Percentiles rank a stretch among this genome's conserved stretches.
These are phyloP conservation scores for Phyllotis vaccarum DNA, from an alignment of 2,797 vertebrate genomes.

Conservation along the genomic window DNA sequence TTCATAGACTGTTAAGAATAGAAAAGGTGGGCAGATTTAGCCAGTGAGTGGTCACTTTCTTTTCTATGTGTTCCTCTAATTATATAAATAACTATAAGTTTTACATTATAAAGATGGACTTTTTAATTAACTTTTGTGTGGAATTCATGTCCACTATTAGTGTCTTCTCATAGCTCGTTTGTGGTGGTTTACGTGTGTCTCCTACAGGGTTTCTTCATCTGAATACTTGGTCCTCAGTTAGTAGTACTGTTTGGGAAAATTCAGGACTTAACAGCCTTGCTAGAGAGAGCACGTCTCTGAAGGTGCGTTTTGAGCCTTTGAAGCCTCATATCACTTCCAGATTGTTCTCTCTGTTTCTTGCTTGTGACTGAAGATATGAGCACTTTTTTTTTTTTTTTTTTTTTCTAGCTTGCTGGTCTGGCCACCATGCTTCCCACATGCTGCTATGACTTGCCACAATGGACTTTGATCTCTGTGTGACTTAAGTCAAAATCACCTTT, in stretches of 20 bases:
- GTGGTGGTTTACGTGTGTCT: background rate
- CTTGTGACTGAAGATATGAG: background rate
- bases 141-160: background rate
- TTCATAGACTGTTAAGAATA: no score
- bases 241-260: background rate
- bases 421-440: background rate
- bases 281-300: background rate
- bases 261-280: background rate
- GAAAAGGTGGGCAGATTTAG: background rate
- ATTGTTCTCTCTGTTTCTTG: background rate
- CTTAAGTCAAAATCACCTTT: background rate
- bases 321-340: background rate
- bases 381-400: background rate
- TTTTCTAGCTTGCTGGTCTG: background rate
- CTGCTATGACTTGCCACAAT: background rate
- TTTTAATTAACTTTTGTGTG: background rate
- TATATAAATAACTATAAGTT: slow-evolving; percentile 1
- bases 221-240: no score
- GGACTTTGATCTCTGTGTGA: background rate
- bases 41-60: background rate
- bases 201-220: background rate
- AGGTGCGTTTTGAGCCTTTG: background rate
- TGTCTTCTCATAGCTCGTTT: background rate
- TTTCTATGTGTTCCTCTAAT: slow-evolving; percentile 30
- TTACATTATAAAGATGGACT: background rate